Evolutionary conservation across 2,888 invertebrate genomes (phyloP).

Genomic region (Agrotis puta): DNA sequence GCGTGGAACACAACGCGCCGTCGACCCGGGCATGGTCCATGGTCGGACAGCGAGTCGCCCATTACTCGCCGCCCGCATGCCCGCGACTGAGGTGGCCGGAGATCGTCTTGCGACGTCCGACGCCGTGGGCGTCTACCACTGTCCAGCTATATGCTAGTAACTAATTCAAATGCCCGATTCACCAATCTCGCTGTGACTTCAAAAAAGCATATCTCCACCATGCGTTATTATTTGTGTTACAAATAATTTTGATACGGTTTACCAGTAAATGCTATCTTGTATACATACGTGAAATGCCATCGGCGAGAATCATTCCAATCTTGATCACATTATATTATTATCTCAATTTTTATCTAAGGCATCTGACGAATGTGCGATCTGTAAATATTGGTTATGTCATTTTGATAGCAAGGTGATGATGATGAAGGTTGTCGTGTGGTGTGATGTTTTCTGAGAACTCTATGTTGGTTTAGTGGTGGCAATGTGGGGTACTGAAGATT

Average conservation of each 20-base stretch:
- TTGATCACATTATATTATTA: conserved; percentile 68
- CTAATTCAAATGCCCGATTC: conserved; percentile 5
- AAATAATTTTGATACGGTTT: conserved; percentile 80
- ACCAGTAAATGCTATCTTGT: conserved; percentile 74
- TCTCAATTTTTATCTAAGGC: conserved; percentile 71
- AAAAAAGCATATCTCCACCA: conserved; percentile 61
- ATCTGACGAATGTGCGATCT: conserved; percentile 43
- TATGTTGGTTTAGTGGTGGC: conserved; percentile 14
- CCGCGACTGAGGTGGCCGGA: too few species aligned
- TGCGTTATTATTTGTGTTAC: conserved; percentile 79
- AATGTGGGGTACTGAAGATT: neutral
- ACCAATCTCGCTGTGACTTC: conserved; percentile 6
- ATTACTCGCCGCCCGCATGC: too few species aligned
- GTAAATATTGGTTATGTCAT: conserved; percentile 57
- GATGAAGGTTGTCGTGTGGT: conserved; percentile 1
- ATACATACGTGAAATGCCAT: conserved; percentile 74
- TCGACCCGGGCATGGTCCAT: too few species aligned
- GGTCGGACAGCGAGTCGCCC: too few species aligned
- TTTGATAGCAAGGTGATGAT: neutral
- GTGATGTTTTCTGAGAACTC: conserved; percentile 31
- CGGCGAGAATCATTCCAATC: conserved; percentile 61
- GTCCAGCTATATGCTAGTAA: conserved; percentile 9
- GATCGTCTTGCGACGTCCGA: too few species aligned
- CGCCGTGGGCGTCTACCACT: too few species aligned
- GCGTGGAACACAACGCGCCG: too few species aligned